A percentile compares a stretch with the other conserved stretches of the same genome.
These are phyloP conservation scores for Anguilla obscura DNA, from an alignment of 2,797 vertebrate species.

Conservation along the genomic window DNA sequence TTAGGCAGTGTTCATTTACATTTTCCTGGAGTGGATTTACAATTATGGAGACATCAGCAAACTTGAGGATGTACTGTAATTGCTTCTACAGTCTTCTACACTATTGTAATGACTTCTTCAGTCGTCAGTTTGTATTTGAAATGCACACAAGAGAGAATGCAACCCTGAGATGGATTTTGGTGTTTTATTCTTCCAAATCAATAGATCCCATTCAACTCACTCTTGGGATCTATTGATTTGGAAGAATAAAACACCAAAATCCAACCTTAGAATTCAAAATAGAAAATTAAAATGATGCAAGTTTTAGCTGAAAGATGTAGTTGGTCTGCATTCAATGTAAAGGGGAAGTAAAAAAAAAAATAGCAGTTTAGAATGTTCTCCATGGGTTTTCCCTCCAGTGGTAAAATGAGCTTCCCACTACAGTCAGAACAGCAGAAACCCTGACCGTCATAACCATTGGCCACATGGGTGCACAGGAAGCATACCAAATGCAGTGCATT, in stretches of 20 bases:
- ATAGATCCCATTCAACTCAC: not conserved
- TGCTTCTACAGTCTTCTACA: not conserved
- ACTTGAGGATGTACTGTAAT: not conserved
- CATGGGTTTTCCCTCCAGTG: not conserved
- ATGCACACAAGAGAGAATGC: not conserved
- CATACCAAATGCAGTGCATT: not conserved
- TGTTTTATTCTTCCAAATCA: not conserved
- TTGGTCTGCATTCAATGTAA: not conserved
- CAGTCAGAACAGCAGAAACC: not conserved
- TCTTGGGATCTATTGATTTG: not conserved
- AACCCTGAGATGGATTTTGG: not conserved
- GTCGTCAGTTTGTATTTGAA: not conserved
- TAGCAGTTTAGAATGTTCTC: not conserved
- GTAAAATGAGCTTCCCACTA: not conserved
- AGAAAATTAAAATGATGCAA: not conserved
- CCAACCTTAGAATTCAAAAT: not conserved
- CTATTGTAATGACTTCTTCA: not conserved
- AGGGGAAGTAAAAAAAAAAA: not conserved
- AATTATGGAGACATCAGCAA: constrained; percentile 4
- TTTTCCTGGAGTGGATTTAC: constrained; percentile 8
- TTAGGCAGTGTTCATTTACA: constrained; percentile 6
- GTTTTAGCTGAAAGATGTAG: not conserved
- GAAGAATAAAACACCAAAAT: not conserved
- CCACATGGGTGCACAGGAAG: not conserved
- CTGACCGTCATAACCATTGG: not conserved